These are phyloP conservation scores for Trichopoda pennipes DNA, from an alignment of 2,888 invertebrate species.

Conservation along the genomic window DNA sequence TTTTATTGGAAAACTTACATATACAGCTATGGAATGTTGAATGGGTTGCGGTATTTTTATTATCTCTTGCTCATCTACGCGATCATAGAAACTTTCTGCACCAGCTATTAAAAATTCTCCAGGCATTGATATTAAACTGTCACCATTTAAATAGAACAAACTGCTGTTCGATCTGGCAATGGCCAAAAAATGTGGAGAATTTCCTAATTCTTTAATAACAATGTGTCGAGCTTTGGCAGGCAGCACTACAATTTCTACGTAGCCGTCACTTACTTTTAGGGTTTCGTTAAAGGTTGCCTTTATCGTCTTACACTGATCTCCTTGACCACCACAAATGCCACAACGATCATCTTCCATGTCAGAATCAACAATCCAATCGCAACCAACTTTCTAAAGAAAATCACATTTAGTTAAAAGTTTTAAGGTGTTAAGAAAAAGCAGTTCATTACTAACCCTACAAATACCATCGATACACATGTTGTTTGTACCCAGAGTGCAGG, in stretches of 20 bases:
- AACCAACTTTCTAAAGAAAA: conserved; percentile 90
- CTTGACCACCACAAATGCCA: conserved; percentile 92
- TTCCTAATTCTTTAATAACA: conserved; percentile 87
- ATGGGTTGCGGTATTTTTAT: conserved; percentile 91
- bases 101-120: conserved; percentile 92
- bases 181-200: conserved; percentile 90
- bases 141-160: conserved; percentile 89
- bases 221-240: conserved; percentile 91
- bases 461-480: conserved; percentile 92
- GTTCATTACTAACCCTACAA: conserved; percentile 84
- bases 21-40: conserved; percentile 89
- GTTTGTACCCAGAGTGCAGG: conserved; percentile 89
- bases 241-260: conserved; percentile 84
- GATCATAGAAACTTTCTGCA: conserved; percentile 88
- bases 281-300: conserved; percentile 81
- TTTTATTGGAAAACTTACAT: conserved; percentile 83
- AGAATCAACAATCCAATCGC: conserved; percentile 93
- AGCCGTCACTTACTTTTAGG: conserved; percentile 84
- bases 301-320: conserved; percentile 89
- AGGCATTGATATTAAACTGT: conserved; percentile 87
- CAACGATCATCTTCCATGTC: conserved; percentile 90
- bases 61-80: conserved; percentile 89
- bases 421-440: no score
- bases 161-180: conserved; percentile 86
- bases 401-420: conserved; percentile 74